Percentiles rank a stretch among this genome's conserved stretches.
Conservation (phyloP, 1,140 invertebrate species). For the Heliconius nattereri region DNA sequence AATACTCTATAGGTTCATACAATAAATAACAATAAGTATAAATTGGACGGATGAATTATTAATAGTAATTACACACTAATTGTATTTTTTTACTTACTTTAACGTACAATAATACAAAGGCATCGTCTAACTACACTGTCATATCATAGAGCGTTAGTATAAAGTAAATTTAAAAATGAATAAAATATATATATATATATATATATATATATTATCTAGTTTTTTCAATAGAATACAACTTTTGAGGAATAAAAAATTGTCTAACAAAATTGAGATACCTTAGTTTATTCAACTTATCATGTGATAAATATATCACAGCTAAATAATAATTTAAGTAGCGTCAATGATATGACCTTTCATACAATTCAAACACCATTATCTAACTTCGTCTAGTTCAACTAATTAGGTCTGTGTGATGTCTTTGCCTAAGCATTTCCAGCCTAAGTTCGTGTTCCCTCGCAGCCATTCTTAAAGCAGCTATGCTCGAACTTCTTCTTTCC, state of each 20-base stretch:
- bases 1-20: constrained; percentile 45
- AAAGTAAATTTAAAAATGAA: background rate
- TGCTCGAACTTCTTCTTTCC: constrained; percentile 93
- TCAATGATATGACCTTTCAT: constrained; percentile 16
- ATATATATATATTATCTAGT: background rate
- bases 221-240: background rate
- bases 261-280: constrained; percentile 8
- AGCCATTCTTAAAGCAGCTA: constrained; percentile 93
- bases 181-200: no score
- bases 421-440: constrained; percentile 91
- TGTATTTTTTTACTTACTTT: constrained; percentile 27
- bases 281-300: constrained; percentile 8
- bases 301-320: constrained; percentile 19
- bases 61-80: constrained; percentile 30
- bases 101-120: constrained; percentile 26
- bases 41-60: constrained; percentile 64
- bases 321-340: constrained; percentile 9
- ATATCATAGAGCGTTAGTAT: background rate
- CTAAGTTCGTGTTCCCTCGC: constrained; percentile 95
- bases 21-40: constrained; percentile 76
- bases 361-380: constrained; percentile 31
- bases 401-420: constrained; percentile 88
- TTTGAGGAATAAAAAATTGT: background rate
- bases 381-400: constrained; percentile 80
- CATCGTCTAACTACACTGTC: constrained; percentile 5